phyloP scores from a whole-genome alignment of 2,888 invertebrate genomes.

The Tachystola acroxantha region DNA sequence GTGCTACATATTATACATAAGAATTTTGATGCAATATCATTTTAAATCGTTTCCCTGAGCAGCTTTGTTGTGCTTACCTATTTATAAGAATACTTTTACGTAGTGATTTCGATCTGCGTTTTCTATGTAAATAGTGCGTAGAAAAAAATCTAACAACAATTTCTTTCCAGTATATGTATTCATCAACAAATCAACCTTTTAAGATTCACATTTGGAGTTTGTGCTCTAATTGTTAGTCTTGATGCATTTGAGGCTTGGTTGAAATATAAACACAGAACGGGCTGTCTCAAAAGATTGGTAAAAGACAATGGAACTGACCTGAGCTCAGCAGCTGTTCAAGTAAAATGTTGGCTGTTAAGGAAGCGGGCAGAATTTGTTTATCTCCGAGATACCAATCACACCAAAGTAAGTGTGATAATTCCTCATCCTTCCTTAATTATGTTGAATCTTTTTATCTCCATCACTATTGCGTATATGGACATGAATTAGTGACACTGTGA shows the following conservation, averaged over 20 bases:
- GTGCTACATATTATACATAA: too few relatives aligned
- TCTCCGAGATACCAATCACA: conserved; percentile 58
- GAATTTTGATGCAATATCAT: too few relatives aligned
- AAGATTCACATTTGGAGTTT: conserved; percentile 42
- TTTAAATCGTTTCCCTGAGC: too few relatives aligned
- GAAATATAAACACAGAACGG: conserved; percentile 61
- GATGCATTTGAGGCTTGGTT: conserved; percentile 67
- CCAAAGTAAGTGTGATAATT: conserved; percentile 46
- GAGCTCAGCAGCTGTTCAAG: neutral
- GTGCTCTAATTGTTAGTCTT: conserved; percentile 34
- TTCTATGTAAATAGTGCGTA: too few relatives aligned
- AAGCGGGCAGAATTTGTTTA: conserved; percentile 39
- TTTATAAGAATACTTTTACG: too few relatives aligned
- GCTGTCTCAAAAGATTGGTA: conserved; percentile 51
- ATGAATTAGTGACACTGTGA: too few relatives aligned
- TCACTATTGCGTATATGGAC: too few relatives aligned
- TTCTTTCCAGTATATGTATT: conserved; percentile 47
- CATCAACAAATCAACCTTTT: conserved; percentile 49
- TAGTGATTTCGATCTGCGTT: too few relatives aligned
- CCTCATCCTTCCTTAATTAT: too few relatives aligned
- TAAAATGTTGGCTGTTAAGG: conserved; percentile 3
- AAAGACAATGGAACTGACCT: conserved; percentile 25
- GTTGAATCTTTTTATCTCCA: too few relatives aligned
- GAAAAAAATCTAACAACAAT: neutral
- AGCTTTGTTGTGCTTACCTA: too few relatives aligned